Conservation (phyloP, 2,113 vertebrate species). For the Melierax canorus region DNA sequence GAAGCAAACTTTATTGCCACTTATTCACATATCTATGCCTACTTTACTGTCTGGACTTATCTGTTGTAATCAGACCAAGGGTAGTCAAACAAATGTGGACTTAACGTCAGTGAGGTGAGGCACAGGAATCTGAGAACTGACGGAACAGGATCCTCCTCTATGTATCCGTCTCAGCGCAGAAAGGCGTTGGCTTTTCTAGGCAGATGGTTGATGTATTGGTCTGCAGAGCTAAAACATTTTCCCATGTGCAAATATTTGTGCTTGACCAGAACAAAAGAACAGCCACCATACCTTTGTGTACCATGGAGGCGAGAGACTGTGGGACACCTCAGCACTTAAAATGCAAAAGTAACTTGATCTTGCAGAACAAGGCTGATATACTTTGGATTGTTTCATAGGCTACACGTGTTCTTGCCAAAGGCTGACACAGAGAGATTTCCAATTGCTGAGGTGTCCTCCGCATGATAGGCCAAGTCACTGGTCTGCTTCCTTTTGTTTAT, state of each 20-base stretch:
- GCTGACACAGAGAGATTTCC: neutral
- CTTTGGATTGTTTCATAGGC: neutral
- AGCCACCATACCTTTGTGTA: slow-evolving; percentile 41
- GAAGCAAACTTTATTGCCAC: neutral
- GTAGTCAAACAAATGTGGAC: slow-evolving; percentile 58
- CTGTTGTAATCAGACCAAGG: slow-evolving; percentile 48
- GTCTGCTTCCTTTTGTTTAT: neutral
- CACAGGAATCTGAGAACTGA: slow-evolving; percentile 24
- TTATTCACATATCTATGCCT: neutral
- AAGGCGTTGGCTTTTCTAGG: slow-evolving; percentile 68
- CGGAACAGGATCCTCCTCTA: slow-evolving; percentile 70
- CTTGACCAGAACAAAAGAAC: slow-evolving; percentile 66
- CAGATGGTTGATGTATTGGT: slow-evolving; percentile 73
- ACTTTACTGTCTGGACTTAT: slow-evolving; percentile 42
- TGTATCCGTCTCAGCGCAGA: slow-evolving; percentile 58
- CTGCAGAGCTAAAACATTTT: slow-evolving; percentile 54
- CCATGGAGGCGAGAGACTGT: slow-evolving; percentile 34
- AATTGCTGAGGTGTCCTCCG: slow-evolving; percentile 19
- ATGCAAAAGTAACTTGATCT: neutral
- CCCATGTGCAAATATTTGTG: slow-evolving; percentile 76
- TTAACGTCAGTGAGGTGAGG: slow-evolving; percentile 36
- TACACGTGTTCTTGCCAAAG: neutral
- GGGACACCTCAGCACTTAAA: slow-evolving; percentile 75
- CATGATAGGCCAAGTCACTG: neutral
- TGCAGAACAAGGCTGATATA: neutral